These are phyloP conservation scores for Cavia aperea DNA, from an alignment of 2,113 vertebrate species.

Conservation along the genomic window DNA sequence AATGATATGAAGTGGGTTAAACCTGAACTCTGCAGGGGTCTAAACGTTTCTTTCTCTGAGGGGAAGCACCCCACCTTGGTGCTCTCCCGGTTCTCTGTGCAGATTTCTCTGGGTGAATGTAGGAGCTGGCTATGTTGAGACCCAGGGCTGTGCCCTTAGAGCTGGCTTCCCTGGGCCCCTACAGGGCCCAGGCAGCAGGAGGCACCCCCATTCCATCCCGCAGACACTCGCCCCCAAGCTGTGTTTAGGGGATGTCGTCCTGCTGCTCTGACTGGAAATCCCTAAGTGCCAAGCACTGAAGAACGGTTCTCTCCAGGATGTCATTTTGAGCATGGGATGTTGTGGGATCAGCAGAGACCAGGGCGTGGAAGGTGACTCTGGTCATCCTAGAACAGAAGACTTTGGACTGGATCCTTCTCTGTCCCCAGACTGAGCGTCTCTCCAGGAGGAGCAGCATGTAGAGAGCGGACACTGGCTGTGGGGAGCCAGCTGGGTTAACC, in stretches of 20 bases:
- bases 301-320: background rate
- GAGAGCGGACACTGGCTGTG: background rate
- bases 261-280: background rate
- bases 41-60: background rate
- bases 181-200: accelerated
- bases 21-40: background rate
- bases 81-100: background rate
- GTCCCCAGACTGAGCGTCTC: background rate
- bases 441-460: too few species aligned
- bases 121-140: background rate
- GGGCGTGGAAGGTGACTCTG: background rate
- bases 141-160: accelerated
- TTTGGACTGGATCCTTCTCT: background rate
- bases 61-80: background rate
- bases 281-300: background rate
- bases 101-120: background rate
- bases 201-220: background rate
- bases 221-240: background rate
- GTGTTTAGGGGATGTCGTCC: background rate
- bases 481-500: background rate
- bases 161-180: accelerated
- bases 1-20: background rate
- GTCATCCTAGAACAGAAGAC: background rate
- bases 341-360: too few species aligned
- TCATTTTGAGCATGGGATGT: background rate